Evolutionary conservation across 2,888 invertebrate species (phyloP), one percentile per base, ranked within the genome.

Genomic region (Nesidiocoris tenuis): DNA sequence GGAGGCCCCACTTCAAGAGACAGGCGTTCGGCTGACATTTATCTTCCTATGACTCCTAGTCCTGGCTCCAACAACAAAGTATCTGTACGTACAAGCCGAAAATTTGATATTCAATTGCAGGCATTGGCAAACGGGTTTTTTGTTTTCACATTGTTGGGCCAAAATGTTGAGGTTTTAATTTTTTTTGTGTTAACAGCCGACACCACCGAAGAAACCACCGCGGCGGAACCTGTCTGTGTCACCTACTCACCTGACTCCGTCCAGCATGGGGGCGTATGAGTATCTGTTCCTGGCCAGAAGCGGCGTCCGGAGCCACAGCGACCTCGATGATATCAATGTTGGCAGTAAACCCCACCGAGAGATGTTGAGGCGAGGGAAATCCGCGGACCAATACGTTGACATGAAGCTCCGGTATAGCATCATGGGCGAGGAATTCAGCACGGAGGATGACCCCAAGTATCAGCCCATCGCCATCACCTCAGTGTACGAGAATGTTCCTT

Each of bases 141-240:
- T 39, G 39, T 39, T 7, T 7, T 39, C 5, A 39, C n/a, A n/a
- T n/a, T n/a, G 12, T 39, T 39, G 39, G 39, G 12, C 3, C 39
- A 7, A 12, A 39, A 39, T 39, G 3, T 39, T 39, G 39, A 39
- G 3, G 39, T 7, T 12, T 39, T 12, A 12, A 39, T 39, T 39
- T 39, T 39, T 12, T 39, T 65, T 76, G n/a, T 75, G 71, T 68
- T 83, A 84, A 61, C 86, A 91, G 91, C 91, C 92, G 68, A 92
- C 91, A 74, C 93, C 94, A 74, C 94, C 94, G 64, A 94, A 94
- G 86, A 95, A 95, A 84, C 94, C 95, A 78, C 95, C 95, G 1
- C 87, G 95, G 68, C 87, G 94, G 80, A 94, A 94, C 84, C 87
- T 94, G 74, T 93, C 93, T 16, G 91, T 93, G 77, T 94, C 94